A percentile compares a stretch with the other conserved stretches of the same genome.
Evolutionary conservation across 2,797 vertebrate species (phyloP).

Genomic region (Neostethus bicornis): DNA sequence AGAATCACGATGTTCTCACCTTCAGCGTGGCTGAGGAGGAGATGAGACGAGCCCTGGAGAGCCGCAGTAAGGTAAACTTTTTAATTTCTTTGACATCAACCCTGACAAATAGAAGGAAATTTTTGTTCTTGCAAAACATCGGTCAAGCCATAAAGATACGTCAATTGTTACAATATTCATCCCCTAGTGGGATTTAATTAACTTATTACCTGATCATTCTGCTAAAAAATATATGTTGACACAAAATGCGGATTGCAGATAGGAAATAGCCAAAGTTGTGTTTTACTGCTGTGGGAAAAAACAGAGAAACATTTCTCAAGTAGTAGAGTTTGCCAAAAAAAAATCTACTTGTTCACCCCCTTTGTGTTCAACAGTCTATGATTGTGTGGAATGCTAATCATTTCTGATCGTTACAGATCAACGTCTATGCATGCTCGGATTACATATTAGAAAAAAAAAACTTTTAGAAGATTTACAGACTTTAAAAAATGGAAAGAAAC

Average conservation of each 20-base stretch:
- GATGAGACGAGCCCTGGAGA: constrained; percentile 67
- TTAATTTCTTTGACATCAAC: neutral
- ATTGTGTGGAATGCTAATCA: constrained; percentile 8
- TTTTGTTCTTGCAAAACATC: neutral
- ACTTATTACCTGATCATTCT: neutral
- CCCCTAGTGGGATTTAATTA: too few species aligned
- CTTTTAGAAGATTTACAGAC: too few species aligned
- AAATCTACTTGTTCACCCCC: neutral
- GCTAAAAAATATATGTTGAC: neutral
- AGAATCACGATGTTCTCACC: constrained; percentile 74
- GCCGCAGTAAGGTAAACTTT: constrained; percentile 58
- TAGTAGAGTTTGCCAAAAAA: neutral
- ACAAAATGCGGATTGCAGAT: neutral
- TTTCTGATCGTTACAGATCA: neutral
- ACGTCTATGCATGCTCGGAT: neutral
- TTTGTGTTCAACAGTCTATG: neutral
- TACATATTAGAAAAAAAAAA: neutral
- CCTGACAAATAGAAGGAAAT: neutral
- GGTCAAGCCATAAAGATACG: neutral
- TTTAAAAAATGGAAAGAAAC: neutral
- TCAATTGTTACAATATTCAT: too few species aligned
- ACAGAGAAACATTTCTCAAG: neutral
- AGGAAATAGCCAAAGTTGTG: neutral
- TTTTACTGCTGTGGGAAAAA: neutral
- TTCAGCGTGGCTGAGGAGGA: constrained; percentile 73